Conservation (phyloP, 2,113 vertebrate genomes). For the Casuarius casuarius region DNA sequence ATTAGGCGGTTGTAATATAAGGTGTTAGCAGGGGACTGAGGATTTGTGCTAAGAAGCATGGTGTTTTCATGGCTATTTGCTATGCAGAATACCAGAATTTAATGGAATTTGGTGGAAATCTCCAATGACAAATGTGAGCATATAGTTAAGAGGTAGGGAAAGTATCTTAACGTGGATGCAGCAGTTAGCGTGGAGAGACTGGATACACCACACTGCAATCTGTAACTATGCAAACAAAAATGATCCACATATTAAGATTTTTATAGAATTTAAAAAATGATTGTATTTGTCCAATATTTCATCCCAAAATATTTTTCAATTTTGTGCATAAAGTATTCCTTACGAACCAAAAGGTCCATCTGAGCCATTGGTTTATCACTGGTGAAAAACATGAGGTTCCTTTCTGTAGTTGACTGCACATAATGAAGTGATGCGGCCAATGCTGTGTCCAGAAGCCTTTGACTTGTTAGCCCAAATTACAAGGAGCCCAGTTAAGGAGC, state of each 20-base stretch:
- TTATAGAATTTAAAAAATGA: neutral
- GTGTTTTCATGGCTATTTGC: conserved; percentile 78
- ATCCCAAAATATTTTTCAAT: neutral
- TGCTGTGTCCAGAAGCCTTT: neutral
- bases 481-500: neutral
- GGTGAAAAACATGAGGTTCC: neutral
- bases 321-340: neutral
- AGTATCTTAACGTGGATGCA: neutral
- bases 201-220: neutral
- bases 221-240: neutral
- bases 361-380: neutral
- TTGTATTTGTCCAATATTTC: neutral
- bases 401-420: neutral
- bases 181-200: neutral
- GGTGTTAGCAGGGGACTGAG: conserved; percentile 74
- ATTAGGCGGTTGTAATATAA: conserved; percentile 77
- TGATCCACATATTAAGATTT: neutral
- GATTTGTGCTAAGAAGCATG: conserved; percentile 75
- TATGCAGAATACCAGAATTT: conserved; percentile 59
- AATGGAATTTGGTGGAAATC: conserved; percentile 71
- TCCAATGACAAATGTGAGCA: neutral
- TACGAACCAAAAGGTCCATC: neutral
- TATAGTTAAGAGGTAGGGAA: conserved; percentile 1
- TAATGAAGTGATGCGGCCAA: neutral
- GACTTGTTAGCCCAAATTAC: neutral